Percentiles rank a stretch among this genome's conserved stretches.
phyloP scores from a whole-genome alignment of 2,113 vertebrate species.

The Leptobrachium ailaonicum region DNA sequence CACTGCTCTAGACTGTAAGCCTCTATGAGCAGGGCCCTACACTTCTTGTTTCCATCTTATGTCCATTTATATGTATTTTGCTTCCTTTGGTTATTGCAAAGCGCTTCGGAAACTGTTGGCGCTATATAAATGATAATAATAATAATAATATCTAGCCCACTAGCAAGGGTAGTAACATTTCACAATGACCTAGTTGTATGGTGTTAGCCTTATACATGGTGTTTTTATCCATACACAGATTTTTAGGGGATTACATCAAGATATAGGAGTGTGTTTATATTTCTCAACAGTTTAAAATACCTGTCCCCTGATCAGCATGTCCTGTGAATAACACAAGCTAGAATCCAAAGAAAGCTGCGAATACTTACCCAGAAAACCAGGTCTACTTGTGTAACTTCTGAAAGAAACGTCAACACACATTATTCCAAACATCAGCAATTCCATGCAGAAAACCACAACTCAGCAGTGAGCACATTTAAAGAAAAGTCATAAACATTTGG shows the following conservation, averaged over 20 bases:
- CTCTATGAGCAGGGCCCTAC: no score
- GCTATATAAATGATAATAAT: no score
- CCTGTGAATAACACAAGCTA: not conserved
- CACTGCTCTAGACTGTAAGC: no score
- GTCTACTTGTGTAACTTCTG: conserved; percentile 16
- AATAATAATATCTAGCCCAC: no score
- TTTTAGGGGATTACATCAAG: not conserved
- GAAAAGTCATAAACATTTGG: conserved; percentile 20
- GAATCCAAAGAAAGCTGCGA: conserved; percentile 13
- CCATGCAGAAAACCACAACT: not conserved
- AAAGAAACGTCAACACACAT: not conserved
- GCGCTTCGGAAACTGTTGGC: no score
- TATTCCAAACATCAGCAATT: not conserved
- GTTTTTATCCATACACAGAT: not conserved
- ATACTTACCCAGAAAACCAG: conserved; percentile 5
- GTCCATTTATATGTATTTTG: no score
- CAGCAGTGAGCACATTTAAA: not conserved
- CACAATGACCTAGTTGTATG: not conserved
- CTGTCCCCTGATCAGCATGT: conserved; percentile 16
- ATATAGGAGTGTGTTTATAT: conserved; percentile 6
- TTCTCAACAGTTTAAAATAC: conserved; percentile 5
- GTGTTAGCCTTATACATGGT: not conserved
- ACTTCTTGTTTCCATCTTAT: no score
- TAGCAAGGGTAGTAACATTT: no score
- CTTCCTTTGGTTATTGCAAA: no score